phyloP scores from a whole-genome alignment of 2,113 vertebrate genomes.

The Pseudolaguvia tuberculata region DNA sequence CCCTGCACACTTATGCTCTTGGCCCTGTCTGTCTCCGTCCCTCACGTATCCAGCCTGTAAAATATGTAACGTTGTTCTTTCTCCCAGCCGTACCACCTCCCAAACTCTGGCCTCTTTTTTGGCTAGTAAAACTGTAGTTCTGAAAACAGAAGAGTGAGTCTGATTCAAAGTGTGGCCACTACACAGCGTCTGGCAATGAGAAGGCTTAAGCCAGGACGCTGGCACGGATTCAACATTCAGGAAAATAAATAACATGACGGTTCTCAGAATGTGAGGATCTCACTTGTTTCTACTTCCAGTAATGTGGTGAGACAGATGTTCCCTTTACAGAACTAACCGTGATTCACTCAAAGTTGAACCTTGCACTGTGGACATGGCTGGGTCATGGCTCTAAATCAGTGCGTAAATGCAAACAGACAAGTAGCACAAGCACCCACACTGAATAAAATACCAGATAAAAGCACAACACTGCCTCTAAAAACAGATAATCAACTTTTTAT shows the following conservation, averaged over 20 bases:
- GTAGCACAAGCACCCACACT: constrained; percentile 1
- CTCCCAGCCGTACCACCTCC: constrained; percentile 13
- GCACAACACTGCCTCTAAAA: not conserved
- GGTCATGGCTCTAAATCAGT: constrained; percentile 39
- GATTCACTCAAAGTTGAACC: constrained; percentile 41
- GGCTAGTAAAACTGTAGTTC: constrained; percentile 27
- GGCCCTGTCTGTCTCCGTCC: constrained; percentile 9
- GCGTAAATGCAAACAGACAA: constrained; percentile 36
- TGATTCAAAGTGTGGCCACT: constrained; percentile 25
- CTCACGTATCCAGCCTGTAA: constrained; percentile 15
- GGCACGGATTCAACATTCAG: constrained; percentile 21
- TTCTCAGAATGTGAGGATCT: constrained; percentile 43
- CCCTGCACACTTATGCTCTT: constrained; percentile 47
- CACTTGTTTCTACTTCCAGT: constrained; percentile 37
- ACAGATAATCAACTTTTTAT: not conserved
- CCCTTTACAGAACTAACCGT: constrained; percentile 30
- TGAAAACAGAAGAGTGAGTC: constrained; percentile 9
- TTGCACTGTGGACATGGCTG: constrained; percentile 41
- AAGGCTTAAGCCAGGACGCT: constrained; percentile 18
- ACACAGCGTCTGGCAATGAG: constrained; percentile 31
- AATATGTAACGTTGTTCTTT: not conserved
- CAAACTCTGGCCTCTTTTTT: constrained; percentile 15
- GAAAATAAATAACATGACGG: constrained; percentile 29
- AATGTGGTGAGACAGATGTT: constrained; percentile 39
- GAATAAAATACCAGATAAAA: constrained; percentile 4